Base-by-base conservation (phyloP, 1,140 invertebrate species). In the Apis laboriosa region DNA sequence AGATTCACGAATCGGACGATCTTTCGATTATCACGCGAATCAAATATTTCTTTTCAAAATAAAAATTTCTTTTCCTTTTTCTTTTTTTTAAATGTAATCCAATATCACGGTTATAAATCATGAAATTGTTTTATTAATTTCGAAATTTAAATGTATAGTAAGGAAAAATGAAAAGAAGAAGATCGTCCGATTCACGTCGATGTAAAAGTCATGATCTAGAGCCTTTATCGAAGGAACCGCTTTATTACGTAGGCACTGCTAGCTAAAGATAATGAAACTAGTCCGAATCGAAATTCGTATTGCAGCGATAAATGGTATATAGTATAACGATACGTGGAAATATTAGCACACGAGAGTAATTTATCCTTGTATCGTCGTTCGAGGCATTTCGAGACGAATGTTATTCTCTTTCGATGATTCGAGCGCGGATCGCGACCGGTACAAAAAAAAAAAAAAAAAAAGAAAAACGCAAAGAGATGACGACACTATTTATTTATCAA, bases 401-500 rank as follows among this genome's bases (percentile, higher is more conserved):
- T 55, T 74, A 21, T 76, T 43, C 55, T 53, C 28, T 43, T 61
- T 63, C 34, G 24, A 21, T 34, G 43, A 74, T 15, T 74, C 61
- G 63, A 70, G 56, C 61, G 56, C 61, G 19, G 43, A 53, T 34
- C 55, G 68, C 19, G 56, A 12, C n/a, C 74, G 74, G 64, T 70
- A 63, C 43, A 77, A 43, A 43, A 43, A 43, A 43, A 43, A 43
- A 43, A 43, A 43, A 43, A 34, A 34, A 34, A 2, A 34, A 43
- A 43, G 34, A 43, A 7, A 43, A 53, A 61, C 9, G 60, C 72
- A 28, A 68, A 64, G 34, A 87, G 28, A 68, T 83, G 61, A 83
- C 58, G 70, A 77, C 56, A 53, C n/a, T 84, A 88, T 76, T 82
- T 87, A 88, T 87, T 87, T 87, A 87, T 76, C 60, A 71, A 85